These are phyloP conservation scores for Metridium senile DNA, from an alignment of 92 coral and sea anemone species.

Conservation along the genomic window DNA sequence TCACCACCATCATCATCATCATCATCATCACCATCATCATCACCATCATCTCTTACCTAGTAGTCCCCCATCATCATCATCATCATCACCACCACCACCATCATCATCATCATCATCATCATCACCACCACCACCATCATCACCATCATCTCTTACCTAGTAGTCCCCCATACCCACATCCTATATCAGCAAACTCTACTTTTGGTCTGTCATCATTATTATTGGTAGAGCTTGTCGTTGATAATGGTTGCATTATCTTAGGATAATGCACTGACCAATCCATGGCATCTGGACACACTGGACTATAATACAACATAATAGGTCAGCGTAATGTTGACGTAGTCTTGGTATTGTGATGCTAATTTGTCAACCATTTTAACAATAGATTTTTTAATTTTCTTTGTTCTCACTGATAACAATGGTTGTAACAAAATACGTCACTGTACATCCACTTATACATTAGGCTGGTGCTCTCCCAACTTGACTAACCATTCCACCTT, in stretches of 20 bases:
- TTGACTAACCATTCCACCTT: no score
- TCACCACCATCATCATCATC: no score
- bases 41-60: conserved; percentile 81
- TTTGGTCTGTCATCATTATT: conserved; percentile 6
- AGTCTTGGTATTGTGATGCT: no score
- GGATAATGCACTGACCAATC: conserved; percentile 92
- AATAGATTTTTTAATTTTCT: no score
- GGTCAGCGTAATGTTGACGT: not conserved
- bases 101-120: not conserved
- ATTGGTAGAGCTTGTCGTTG: conserved; percentile 3
- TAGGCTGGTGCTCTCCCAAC: no score
- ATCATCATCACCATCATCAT: not conserved
- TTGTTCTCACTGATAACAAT: no score
- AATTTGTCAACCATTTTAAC: no score
- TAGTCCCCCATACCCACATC: conserved; percentile 98
- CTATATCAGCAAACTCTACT: conserved; percentile 96
- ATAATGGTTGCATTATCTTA: conserved; percentile 38
- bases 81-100: not conserved
- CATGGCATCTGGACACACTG: conserved; percentile 85
- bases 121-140: not conserved
- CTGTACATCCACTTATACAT: no score
- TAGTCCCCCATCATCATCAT: conserved; percentile 93
- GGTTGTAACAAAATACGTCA: no score
- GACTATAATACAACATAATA: conserved; percentile 53
- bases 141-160: conserved; percentile 57